Evolutionary conservation across 2,888 invertebrate species (phyloP).

Genomic region (Drosophila mulleri): DNA sequence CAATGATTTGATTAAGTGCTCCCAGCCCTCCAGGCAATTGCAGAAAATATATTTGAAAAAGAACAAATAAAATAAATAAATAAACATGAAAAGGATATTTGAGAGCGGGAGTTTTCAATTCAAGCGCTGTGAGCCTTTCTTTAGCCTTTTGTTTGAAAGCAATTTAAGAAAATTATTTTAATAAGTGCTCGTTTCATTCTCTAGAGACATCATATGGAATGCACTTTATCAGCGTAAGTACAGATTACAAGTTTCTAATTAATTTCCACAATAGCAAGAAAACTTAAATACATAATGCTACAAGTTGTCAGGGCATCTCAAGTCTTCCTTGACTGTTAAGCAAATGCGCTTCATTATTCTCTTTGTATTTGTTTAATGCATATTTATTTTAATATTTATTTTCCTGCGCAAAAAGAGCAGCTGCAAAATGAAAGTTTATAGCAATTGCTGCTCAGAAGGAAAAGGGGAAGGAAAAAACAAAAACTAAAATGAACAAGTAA

Average conservation of each 20-base stretch:
- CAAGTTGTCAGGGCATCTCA: background rate
- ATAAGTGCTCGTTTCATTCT: background rate
- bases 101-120: background rate
- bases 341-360: background rate
- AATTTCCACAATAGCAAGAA: background rate
- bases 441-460: background rate
- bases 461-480: too few relatives aligned
- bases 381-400: slow-evolving; percentile 2
- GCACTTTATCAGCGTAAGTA: background rate
- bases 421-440: slow-evolving; percentile 2
- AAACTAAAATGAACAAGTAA: background rate
- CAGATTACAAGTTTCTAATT: background rate
- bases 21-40: slow-evolving; percentile 2
- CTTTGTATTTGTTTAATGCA: slow-evolving; percentile 12
- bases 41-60: slow-evolving; percentile 16
- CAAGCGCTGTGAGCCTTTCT: background rate
- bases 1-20: slow-evolving; percentile 75
- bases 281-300: background rate
- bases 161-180: background rate
- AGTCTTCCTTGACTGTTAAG: background rate
- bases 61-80: background rate
- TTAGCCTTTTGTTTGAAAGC: background rate
- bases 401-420: background rate
- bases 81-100: background rate
- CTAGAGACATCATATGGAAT: background rate